These are phyloP conservation scores for Aurelia coerulea DNA, from an alignment of 30 jellyfish, hydroid and myxozoan genomes.

Conservation along the genomic window DNA sequence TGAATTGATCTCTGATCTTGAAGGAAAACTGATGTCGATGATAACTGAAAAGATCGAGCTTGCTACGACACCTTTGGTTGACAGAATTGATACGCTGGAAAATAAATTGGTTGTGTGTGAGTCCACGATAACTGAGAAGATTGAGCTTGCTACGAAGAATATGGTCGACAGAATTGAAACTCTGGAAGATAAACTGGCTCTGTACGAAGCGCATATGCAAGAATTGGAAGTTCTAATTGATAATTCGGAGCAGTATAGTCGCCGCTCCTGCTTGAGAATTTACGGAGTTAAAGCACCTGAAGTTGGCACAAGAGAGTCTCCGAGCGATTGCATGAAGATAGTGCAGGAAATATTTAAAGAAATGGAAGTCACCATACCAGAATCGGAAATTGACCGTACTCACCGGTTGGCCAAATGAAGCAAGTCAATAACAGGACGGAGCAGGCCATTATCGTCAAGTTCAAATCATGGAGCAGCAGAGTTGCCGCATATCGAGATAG, in stretches of 20 bases:
- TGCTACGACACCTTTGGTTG: background rate
- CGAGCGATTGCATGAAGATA: background rate
- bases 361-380: slow-evolving; percentile 1
- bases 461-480: background rate
- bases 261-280: background rate
- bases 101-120: background rate
- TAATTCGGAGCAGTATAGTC: background rate
- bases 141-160: background rate
- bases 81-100: background rate
- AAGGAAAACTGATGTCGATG: background rate
- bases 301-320: background rate
- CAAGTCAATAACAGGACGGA: background rate
- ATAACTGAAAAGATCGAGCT: no score
- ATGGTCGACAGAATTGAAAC: background rate
- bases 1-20: background rate
- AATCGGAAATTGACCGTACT: background rate
- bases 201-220: background rate
- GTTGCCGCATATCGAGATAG: background rate
- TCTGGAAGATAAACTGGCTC: background rate
- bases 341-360: background rate
- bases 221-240: background rate
- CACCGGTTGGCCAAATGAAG: background rate
- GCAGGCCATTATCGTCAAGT: background rate
- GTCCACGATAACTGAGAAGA: no score
- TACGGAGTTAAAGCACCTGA: background rate